Evolutionary conservation across 2,888 invertebrate genomes (phyloP).

Genomic region (Tillus elongatus): DNA sequence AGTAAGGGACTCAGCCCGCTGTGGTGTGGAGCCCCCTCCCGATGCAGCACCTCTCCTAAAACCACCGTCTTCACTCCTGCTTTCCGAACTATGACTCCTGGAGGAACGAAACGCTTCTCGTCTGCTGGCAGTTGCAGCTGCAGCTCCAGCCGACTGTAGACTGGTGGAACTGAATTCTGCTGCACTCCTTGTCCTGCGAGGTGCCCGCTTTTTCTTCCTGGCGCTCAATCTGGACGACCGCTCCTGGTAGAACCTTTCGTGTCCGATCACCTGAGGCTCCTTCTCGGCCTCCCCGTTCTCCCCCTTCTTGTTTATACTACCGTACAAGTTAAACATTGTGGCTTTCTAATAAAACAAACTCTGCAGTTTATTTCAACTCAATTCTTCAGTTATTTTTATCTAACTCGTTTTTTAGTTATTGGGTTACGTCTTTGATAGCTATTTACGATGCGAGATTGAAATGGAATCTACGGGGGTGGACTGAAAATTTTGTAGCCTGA

Average conservation of each 20-base stretch:
- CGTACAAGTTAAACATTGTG: conserved; percentile 77
- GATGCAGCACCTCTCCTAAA: conserved; percentile 28
- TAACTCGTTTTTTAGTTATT: too few species aligned
- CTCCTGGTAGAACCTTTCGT: conserved; percentile 71
- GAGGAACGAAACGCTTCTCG: too few species aligned
- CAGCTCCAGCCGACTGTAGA: conserved; percentile 54
- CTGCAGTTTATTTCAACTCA: too few species aligned
- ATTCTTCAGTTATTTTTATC: too few species aligned
- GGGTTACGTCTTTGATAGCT: too few species aligned
- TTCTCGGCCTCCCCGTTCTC: conserved; percentile 45
- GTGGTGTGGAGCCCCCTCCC: too few species aligned
- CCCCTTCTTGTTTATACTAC: conserved; percentile 54
- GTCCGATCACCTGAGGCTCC: conserved; percentile 63
- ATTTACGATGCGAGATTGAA: too few species aligned
- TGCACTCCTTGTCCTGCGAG: conserved; percentile 58
- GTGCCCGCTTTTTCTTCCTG: conserved; percentile 50
- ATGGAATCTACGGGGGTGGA: conserved; percentile 3
- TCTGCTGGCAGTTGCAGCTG: conserved; percentile 52
- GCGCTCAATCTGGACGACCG: conserved; percentile 44
- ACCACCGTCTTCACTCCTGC: conserved; percentile 48
- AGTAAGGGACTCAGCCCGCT: conserved; percentile 68
- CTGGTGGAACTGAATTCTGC: conserved; percentile 57
- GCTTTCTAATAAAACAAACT: too few species aligned
- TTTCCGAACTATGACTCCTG: conserved; percentile 61
- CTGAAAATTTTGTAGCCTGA: too few species aligned